phyloP scores from a whole-genome alignment of 1,140 invertebrate species.

The Drosophila repletoides region DNA sequence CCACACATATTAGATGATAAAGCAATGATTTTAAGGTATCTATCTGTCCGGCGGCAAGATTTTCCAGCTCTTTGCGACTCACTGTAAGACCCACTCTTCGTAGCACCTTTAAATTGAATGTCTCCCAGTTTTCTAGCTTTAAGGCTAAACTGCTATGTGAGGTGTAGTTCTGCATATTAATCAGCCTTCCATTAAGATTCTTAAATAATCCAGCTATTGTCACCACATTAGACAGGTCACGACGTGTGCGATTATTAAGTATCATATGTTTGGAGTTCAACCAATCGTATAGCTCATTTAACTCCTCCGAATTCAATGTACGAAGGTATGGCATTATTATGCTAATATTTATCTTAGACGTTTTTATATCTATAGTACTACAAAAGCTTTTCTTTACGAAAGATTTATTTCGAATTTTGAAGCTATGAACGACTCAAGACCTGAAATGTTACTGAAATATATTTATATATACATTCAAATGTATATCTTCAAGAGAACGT shows the following conservation, averaged over 20 bases:
- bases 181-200: conserved; percentile 86
- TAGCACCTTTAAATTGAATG: conserved; percentile 87
- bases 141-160: conserved; percentile 85
- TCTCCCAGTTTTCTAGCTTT: conserved; percentile 89
- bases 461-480: too few relatives aligned
- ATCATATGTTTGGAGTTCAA: conserved; percentile 86
- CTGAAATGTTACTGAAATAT: too few relatives aligned
- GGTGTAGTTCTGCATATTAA: conserved; percentile 89
- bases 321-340: background rate
- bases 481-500: too few relatives aligned
- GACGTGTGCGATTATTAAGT: conserved; percentile 20
- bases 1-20: conserved; percentile 62
- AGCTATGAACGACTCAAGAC: too few relatives aligned
- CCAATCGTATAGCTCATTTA: conserved; percentile 83
- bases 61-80: conserved; percentile 84
- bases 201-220: conserved; percentile 88
- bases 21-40: conserved; percentile 86
- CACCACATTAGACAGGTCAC: conserved; percentile 84
- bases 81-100: conserved; percentile 86
- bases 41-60: conserved; percentile 84
- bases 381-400: too few relatives aligned
- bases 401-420: too few relatives aligned
- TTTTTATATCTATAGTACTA: too few relatives aligned
- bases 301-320: background rate
- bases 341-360: too few relatives aligned